Conservation (phyloP, 2,888 invertebrate species). For the Yponomeuta malinellus region DNA sequence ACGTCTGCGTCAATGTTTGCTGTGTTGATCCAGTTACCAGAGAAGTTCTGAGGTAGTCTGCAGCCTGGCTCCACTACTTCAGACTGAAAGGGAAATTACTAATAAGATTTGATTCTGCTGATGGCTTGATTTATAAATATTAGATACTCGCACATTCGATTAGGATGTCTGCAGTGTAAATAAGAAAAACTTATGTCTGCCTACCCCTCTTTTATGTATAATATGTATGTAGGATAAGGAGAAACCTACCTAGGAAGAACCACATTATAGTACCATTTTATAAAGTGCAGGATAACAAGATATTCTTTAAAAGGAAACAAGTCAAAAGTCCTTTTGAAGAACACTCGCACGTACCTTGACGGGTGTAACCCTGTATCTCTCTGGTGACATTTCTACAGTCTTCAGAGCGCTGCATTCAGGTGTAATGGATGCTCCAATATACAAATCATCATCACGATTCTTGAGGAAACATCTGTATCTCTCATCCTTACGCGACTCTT, state of each 20-base stretch:
- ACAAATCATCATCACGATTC: conserved; percentile 95
- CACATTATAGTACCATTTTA: no score
- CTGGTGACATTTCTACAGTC: conserved; percentile 95
- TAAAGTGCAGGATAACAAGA: no score
- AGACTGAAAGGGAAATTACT: conserved; percentile 68
- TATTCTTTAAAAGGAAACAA: no score
- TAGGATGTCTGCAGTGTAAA: no score
- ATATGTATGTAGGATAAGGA: no score
- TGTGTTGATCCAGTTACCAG: conserved; percentile 97
- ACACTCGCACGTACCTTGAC: conserved; percentile 68
- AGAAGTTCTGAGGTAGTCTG: conserved; percentile 93
- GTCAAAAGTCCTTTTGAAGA: neutral
- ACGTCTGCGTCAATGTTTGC: conserved; percentile 97
- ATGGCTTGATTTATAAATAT: no score
- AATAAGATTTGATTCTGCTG: neutral
- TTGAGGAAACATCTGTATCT: conserved; percentile 95
- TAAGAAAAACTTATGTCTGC: no score
- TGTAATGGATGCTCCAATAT: conserved; percentile 93
- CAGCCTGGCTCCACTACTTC: conserved; percentile 95
- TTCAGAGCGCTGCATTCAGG: conserved; percentile 95
- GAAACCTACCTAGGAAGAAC: neutral
- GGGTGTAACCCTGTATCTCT: conserved; percentile 89
- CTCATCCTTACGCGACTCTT: conserved; percentile 95
- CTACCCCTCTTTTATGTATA: no score
- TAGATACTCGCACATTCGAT: no score